Conservation (phyloP, 1,140 invertebrate genomes). For the Panulirus ornatus region DNA sequence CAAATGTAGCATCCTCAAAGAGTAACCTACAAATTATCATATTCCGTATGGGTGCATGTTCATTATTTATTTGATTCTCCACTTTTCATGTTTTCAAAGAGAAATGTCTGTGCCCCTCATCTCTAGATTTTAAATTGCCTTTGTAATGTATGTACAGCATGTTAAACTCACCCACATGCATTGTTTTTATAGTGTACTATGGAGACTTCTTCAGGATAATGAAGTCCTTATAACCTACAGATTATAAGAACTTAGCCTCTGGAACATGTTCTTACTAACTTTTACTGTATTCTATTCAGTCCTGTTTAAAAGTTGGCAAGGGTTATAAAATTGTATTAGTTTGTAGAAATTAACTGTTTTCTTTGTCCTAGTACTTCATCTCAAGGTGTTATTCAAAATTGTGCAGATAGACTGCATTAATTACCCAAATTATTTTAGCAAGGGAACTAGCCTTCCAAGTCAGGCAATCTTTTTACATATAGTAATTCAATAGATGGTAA, state of each 20-base stretch:
- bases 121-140: background rate
- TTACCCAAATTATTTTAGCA: too few species aligned
- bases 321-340: constrained; percentile 46
- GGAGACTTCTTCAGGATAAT: constrained; percentile 27
- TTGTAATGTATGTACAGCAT: background rate
- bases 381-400: too few species aligned
- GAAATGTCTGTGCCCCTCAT: background rate
- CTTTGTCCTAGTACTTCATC: background rate
- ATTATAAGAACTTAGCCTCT: constrained; percentile 28
- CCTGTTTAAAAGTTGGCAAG: constrained; percentile 40
- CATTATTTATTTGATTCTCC: constrained; percentile 1
- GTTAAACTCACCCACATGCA: constrained; percentile 35
- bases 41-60: too few species aligned
- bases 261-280: constrained; percentile 48
- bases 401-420: too few species aligned
- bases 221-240: constrained; percentile 27
- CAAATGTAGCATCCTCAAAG: too few species aligned
- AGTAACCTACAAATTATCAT: too few species aligned
- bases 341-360: constrained; percentile 29
- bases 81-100: background rate
- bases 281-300: constrained; percentile 42
- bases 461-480: too few species aligned
- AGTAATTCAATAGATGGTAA: too few species aligned
- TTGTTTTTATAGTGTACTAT: constrained; percentile 17
- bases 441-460: too few species aligned